Conservation (phyloP, 1,140 invertebrate genomes). For the Musca vetustissima region DNA sequence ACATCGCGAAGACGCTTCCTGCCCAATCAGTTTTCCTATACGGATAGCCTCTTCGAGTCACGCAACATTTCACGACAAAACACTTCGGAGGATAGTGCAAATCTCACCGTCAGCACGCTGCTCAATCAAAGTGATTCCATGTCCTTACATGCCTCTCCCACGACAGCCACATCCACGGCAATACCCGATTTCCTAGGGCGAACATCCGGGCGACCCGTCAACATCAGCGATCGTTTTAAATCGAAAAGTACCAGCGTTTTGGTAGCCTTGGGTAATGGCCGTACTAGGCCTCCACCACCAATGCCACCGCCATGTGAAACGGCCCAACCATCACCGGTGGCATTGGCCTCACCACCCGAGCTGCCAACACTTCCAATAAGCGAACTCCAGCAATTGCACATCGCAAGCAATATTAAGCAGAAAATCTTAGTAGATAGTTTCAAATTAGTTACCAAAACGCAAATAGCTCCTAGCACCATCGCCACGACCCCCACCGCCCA, state of each 20-base stretch:
- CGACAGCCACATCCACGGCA: not conserved
- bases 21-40: constrained; percentile 46
- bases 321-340: constrained; percentile 4
- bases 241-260: constrained; percentile 47
- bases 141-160: constrained; percentile 42
- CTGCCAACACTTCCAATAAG: not conserved
- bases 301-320: constrained; percentile 16
- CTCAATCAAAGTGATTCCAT: constrained; percentile 50
- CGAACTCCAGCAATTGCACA: constrained; percentile 4
- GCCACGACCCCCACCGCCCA: not conserved
- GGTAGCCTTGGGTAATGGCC: constrained; percentile 18
- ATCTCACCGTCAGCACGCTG: constrained; percentile 51
- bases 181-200: not conserved
- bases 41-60: constrained; percentile 39
- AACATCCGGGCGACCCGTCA: not conserved
- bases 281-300: constrained; percentile 10
- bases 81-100: constrained; percentile 53
- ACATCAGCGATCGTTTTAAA: constrained; percentile 34
- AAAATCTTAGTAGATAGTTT: constrained; percentile 28
- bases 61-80: constrained; percentile 52
- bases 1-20: constrained; percentile 32
- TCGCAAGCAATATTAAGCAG: constrained; percentile 26
- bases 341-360: not conserved
- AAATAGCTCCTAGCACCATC: not conserved
- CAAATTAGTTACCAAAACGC: constrained; percentile 13